Base-by-base conservation (phyloP, 1,140 invertebrate species). In the Drosophila chauvacae region DNA sequence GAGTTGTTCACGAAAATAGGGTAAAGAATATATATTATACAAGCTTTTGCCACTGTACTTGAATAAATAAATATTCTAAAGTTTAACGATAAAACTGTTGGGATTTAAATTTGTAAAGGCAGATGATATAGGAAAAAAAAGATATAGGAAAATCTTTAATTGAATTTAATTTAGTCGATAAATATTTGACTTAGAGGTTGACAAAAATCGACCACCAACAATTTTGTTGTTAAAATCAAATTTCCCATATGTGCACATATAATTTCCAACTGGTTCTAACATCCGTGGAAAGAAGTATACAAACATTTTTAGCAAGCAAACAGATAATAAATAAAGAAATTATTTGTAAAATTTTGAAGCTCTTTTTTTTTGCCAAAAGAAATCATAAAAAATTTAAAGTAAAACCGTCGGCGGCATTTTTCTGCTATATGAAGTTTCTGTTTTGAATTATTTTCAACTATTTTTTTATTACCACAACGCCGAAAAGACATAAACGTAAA, bases 401-500 rank as follows among this genome's bases (percentile, higher is more conserved):
- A n/a, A 3, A 28, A 18, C 9, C 10, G 26, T 33, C 50, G 66
- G 41, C 50, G 66, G 65, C 44, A 13, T 14, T 44, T 55, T 50
- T 47, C 33, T 33, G 26, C 33, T 20, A 9, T 10, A 16, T 16
- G 16, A 57, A 30, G 28, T 53, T 57, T 26, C 51, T 71, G 42
- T 41, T 69, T 71, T 28, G 59, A 70, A 80, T 81, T 81, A 60
- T 76, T 77, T 81, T 71, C 37, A 61, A 81, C 79, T 81, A 81
- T 48, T 70, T 69, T 81, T 81, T 77, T 81, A 81, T 81, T 51
- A 61, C 57, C 73, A 28, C 33, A 16, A 37, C 62, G 60, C 63
- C 33, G 51, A 80, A 53, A 65, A 42, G 42, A 68, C 41, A 56
- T 42, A 45, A 59, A 57, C 72, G 79, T 81, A 81, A 81, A 81